phyloP scores from a whole-genome alignment of 2,113 vertebrate genomes.

The Loxodonta africana region DNA sequence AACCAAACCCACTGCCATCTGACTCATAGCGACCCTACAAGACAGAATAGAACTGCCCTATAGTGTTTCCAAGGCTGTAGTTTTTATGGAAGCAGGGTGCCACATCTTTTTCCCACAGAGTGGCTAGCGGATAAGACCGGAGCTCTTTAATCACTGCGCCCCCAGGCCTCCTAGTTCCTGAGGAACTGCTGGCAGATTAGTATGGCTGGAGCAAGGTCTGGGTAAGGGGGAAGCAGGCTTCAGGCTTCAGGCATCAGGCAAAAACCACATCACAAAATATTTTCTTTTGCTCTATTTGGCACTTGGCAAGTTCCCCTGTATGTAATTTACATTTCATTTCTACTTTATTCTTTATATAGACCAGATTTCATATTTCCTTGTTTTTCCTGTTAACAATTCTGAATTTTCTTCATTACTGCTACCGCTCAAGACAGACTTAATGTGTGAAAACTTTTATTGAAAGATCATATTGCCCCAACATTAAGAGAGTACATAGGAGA shows the following conservation, averaged over 20 bases:
- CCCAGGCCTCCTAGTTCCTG: too few species aligned
- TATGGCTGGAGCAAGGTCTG: background rate
- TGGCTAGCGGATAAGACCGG: too few species aligned
- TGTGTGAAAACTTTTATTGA: background rate
- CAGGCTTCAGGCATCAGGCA: too few species aligned
- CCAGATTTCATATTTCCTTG: background rate
- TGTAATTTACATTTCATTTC: background rate
- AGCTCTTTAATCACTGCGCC: too few species aligned
- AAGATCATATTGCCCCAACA: background rate
- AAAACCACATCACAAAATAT: background rate
- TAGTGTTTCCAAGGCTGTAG: too few species aligned
- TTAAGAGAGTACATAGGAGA: background rate
- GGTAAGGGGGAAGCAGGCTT: too few species aligned
- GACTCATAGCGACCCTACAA: too few species aligned
- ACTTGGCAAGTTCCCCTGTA: background rate
- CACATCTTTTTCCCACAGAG: too few species aligned
- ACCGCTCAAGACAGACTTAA: background rate
- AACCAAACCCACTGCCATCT: too few species aligned
- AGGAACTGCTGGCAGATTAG: too few species aligned
- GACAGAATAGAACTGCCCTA: too few species aligned
- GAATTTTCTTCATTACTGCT: background rate
- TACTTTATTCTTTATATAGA: background rate
- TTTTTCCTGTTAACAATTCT: constrained; percentile 1
- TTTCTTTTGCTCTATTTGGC: background rate
- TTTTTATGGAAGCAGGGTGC: too few species aligned